Percentiles rank a stretch among this genome's conserved stretches.
phyloP scores from a whole-genome alignment of 2,888 invertebrate genomes.

The Sipha maydis region DNA sequence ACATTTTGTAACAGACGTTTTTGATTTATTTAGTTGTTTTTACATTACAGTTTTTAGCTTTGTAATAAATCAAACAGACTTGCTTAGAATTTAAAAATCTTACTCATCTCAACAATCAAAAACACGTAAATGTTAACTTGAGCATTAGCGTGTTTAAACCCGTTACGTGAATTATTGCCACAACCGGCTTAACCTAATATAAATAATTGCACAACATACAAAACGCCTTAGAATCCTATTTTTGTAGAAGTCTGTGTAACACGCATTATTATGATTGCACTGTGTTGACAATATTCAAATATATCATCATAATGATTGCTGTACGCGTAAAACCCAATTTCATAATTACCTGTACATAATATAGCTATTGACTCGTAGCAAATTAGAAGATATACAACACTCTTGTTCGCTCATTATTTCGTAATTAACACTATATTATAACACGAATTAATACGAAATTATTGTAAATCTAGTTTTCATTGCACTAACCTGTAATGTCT shows the following conservation, averaged over 20 bases:
- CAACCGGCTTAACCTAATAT: no score
- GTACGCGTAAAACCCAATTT: not conserved
- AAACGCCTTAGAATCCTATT: not conserved
- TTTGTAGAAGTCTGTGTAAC: not conserved
- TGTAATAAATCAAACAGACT: constrained; percentile 6
- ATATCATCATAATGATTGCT: not conserved
- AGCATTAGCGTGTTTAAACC: not conserved
- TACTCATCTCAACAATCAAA: not conserved
- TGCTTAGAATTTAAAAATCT: not conserved
- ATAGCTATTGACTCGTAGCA: not conserved
- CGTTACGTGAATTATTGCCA: not conserved
- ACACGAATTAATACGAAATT: not conserved
- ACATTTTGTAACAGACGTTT: no score
- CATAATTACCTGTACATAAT: not conserved
- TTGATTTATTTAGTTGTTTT: constrained; percentile 5
- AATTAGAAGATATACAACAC: not conserved
- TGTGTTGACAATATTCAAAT: not conserved
- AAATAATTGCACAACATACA: not conserved
- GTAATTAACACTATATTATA: not conserved
- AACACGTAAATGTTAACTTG: not conserved
- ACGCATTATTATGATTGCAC: not conserved
- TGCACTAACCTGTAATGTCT: not conserved
- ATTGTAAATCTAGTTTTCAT: not conserved
- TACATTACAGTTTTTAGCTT: not conserved
- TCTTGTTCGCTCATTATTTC: not conserved